phyloP scores from a whole-genome alignment of 2,113 vertebrate species.

The Coryphaenoides rupestris region DNA sequence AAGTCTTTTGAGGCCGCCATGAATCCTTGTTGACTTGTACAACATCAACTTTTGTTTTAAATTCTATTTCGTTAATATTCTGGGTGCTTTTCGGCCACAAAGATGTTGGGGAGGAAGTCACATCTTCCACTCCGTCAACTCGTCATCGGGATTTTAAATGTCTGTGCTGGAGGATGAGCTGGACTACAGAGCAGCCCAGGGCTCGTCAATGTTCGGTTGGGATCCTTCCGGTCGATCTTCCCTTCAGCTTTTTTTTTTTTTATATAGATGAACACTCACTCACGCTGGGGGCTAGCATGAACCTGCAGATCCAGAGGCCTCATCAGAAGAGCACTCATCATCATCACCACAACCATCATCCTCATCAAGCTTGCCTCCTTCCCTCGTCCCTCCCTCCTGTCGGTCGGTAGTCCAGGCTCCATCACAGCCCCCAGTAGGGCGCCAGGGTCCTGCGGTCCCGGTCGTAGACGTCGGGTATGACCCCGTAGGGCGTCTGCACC shows the following conservation, averaged over 20 bases:
- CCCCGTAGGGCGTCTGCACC: constrained; percentile 92
- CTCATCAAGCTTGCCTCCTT: constrained; percentile 14
- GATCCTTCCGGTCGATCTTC: constrained; percentile 30
- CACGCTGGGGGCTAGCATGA: neutral
- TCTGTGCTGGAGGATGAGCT: constrained; percentile 1
- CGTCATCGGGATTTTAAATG: neutral
- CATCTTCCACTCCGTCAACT: constrained; percentile 19
- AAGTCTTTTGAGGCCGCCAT: neutral
- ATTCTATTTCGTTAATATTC: neutral
- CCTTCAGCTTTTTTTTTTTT: constrained; percentile 28
- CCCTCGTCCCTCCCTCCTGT: neutral
- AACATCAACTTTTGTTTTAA: neutral
- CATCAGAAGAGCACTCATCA: too few species aligned
- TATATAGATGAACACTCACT: constrained; percentile 42
- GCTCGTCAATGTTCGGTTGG: neutral
- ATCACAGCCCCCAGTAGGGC: constrained; percentile 91
- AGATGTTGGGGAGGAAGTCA: constrained; percentile 24
- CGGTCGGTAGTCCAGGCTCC: neutral
- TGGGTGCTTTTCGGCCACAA: constrained; percentile 11
- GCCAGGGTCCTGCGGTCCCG: constrained; percentile 87
- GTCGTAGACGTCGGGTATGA: constrained; percentile 91
- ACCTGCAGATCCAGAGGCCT: too few species aligned
- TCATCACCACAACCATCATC: too few species aligned
- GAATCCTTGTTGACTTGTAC: neutral
- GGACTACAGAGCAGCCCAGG: constrained; percentile 19